A percentile compares a stretch with the other conserved stretches of the same genome.
Conservation (phyloP, 2,888 invertebrate genomes). For the Eurois occulta region DNA sequence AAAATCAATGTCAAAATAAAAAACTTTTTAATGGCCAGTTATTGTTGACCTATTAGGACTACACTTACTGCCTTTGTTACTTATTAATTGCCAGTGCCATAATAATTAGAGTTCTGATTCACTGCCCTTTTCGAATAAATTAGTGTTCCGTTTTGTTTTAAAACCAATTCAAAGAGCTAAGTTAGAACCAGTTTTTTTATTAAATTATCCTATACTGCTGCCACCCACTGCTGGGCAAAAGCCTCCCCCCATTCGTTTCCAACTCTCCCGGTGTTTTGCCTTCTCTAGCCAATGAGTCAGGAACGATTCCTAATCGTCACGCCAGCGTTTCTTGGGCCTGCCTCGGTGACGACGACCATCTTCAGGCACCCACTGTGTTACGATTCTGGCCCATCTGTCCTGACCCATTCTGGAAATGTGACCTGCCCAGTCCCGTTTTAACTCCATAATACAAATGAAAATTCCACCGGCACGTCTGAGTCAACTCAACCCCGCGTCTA, state of each 20-base stretch:
- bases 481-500: slow-evolving; percentile 66
- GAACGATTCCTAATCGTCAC: too few relatives aligned
- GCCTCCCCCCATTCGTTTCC: too few relatives aligned
- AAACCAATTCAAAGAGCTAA: background rate
- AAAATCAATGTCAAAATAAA: background rate
- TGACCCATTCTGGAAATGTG: too few relatives aligned
- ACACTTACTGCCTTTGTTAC: background rate
- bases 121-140: background rate
- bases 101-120: background rate
- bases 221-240: too few relatives aligned
- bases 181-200: background rate
- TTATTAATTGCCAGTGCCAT: accelerated
- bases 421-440: background rate
- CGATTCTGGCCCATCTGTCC: too few relatives aligned
- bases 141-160: background rate
- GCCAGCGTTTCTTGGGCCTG: too few relatives aligned
- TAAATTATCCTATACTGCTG: background rate
- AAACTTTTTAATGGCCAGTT: background rate
- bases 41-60: background rate
- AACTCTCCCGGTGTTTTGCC: too few relatives aligned
- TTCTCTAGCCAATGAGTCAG: too few relatives aligned
- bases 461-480: slow-evolving; percentile 42
- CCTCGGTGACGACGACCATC: too few relatives aligned
- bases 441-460: background rate
- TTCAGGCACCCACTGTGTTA: too few relatives aligned